These are phyloP conservation scores for Calycopis cecrops DNA, from an alignment of 1,140 invertebrate species.

Conservation along the genomic window DNA sequence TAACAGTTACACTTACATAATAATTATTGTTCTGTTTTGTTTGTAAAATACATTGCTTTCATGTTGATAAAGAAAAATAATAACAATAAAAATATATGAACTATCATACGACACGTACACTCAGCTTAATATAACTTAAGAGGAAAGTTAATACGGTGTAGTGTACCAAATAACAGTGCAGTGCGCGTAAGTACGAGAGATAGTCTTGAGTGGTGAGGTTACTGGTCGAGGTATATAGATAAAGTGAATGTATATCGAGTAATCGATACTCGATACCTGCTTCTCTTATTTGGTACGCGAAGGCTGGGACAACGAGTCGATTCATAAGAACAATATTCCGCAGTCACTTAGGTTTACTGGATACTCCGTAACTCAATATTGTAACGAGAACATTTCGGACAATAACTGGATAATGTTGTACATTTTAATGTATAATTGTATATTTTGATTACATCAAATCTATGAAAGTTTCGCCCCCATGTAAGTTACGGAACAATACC, in stretches of 20 bases:
- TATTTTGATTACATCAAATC: slow-evolving; percentile 1
- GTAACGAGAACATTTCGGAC: slow-evolving; percentile 1
- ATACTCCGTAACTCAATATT: slow-evolving; percentile 1
- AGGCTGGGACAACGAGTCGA: slow-evolving; percentile 23
- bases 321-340: slow-evolving; percentile 3
- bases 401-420: slow-evolving; percentile 9
- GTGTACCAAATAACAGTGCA: slow-evolving; percentile 73
- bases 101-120: slow-evolving; percentile 61
- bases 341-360: neutral
- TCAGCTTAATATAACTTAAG: slow-evolving; percentile 63
- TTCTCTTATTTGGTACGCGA: slow-evolving; percentile 68
- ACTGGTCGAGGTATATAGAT: slow-evolving; percentile 62
- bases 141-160: slow-evolving; percentile 48
- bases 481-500: slow-evolving; percentile 11
- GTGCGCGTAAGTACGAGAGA: slow-evolving; percentile 64
- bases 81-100: slow-evolving; percentile 71
- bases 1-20: slow-evolving; percentile 74
- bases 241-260: slow-evolving; percentile 38
- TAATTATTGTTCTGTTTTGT: slow-evolving; percentile 75
- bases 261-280: slow-evolving; percentile 30
- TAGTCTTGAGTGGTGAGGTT: slow-evolving; percentile 45
- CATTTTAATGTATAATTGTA: slow-evolving; percentile 2
- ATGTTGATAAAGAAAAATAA: slow-evolving; percentile 67
- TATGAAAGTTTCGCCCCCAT: slow-evolving; percentile 5
- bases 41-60: slow-evolving; percentile 74